Conservation (phyloP, 2,888 invertebrate species). For the Iphiclides podalirius region DNA sequence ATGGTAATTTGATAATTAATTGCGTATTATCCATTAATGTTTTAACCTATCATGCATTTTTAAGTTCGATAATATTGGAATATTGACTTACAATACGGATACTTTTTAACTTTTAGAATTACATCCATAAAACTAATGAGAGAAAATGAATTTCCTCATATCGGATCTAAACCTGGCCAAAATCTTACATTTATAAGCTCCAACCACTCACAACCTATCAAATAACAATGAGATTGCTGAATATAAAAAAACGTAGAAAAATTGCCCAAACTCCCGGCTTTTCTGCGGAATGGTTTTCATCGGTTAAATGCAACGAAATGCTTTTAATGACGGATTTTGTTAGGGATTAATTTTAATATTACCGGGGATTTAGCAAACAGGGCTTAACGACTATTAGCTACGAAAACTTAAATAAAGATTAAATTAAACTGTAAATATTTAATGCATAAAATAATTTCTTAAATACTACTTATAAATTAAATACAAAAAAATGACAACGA, state of each 20-base stretch:
- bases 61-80: background rate
- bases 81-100: slow-evolving; percentile 2
- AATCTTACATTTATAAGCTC: slow-evolving; percentile 45
- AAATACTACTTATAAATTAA: background rate
- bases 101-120: no score
- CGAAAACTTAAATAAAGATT: slow-evolving; percentile 12
- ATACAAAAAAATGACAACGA: background rate
- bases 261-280: slow-evolving; percentile 64
- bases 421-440: slow-evolving; percentile 2
- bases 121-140: no score
- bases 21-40: slow-evolving; percentile 3
- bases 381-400: slow-evolving; percentile 21
- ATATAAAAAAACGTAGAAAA: slow-evolving; percentile 32
- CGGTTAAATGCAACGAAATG: slow-evolving; percentile 46
- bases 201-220: slow-evolving; percentile 53
- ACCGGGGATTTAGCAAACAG: slow-evolving; percentile 19
- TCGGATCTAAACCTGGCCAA: slow-evolving; percentile 1
- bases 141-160: no score
- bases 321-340: slow-evolving; percentile 22
- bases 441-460: slow-evolving; percentile 1
- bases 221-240: slow-evolving; percentile 64
- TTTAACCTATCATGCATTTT: slow-evolving; percentile 2
- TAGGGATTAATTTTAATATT: slow-evolving; percentile 9
- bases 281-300: slow-evolving; percentile 48
- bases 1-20: slow-evolving; percentile 55